Evolutionary conservation across 2,888 invertebrate genomes (phyloP).

Genomic region (Eupithecia pulchellata): DNA sequence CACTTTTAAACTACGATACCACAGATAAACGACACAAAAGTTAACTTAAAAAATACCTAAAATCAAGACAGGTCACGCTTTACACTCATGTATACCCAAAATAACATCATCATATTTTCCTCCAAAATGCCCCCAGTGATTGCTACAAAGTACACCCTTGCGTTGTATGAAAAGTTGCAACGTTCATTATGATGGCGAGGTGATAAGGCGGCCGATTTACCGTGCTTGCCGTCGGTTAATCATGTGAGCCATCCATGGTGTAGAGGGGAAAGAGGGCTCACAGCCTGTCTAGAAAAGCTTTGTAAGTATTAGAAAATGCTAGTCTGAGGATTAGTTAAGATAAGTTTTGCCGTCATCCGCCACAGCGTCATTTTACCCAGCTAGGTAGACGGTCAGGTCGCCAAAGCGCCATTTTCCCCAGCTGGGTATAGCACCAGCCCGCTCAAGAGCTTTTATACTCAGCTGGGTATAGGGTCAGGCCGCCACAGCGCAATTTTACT

Average conservation of each 20-base stretch:
- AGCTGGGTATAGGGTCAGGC: too few species aligned
- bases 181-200: constrained; percentile 64
- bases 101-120: neutral
- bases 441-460: too few species aligned
- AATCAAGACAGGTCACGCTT: neutral
- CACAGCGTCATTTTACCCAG: too few species aligned
- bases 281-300: constrained; percentile 19
- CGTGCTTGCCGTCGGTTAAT: constrained; percentile 53
- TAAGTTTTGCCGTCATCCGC: too few species aligned
- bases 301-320: neutral
- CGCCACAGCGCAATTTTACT: too few species aligned
- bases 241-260: constrained; percentile 44
- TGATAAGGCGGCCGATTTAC: constrained; percentile 67
- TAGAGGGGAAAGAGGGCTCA: constrained; percentile 39
- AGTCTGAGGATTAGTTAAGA: too few species aligned
- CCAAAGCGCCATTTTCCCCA: too few species aligned
- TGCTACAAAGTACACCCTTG: constrained; percentile 47
- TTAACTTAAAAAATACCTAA: neutral
- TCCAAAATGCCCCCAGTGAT: constrained; percentile 25
- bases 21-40: neutral
- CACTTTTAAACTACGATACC: neutral
- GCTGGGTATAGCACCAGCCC: too few species aligned
- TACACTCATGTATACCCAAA: neutral
- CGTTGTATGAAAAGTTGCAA: constrained; percentile 55
- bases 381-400: too few species aligned